Percentiles rank a stretch among this genome's conserved stretches.
phyloP scores from a whole-genome alignment of 2,113 vertebrate species.

The Pollachius pollachius region DNA sequence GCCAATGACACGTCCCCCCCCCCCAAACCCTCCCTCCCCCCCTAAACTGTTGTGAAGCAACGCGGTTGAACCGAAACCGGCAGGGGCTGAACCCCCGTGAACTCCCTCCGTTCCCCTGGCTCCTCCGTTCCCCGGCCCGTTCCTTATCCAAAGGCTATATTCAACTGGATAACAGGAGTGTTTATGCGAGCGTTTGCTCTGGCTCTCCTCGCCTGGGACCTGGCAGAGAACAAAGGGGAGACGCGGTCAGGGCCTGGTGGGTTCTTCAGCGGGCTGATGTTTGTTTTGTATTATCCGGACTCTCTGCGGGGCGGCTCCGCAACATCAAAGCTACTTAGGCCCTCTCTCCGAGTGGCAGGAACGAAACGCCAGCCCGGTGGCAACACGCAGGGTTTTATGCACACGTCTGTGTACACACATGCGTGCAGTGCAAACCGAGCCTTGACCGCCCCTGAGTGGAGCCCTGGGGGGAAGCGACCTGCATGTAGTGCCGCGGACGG shows the following conservation, averaged over 20 bases:
- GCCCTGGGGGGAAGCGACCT: too few relatives aligned
- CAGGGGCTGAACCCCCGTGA: background rate
- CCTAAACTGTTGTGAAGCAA: background rate
- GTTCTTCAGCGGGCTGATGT: background rate
- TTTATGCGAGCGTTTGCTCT: background rate
- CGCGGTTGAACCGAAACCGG: background rate
- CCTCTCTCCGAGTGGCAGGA: background rate
- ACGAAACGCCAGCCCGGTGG: background rate
- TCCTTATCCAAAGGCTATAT: background rate
- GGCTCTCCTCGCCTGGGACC: background rate
- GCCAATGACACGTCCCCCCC: background rate
- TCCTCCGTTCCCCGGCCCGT: too few relatives aligned
- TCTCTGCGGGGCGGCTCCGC: background rate
- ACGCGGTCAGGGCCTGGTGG: background rate
- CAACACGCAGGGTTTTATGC: too few relatives aligned
- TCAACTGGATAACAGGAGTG: slow-evolving; percentile 2
- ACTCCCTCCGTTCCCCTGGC: background rate
- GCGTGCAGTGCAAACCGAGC: too few relatives aligned
- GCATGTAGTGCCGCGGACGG: too few relatives aligned
- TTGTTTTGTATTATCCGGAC: background rate
- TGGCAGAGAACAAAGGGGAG: slow-evolving; percentile 6
- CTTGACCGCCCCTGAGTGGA: too few relatives aligned
- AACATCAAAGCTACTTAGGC: background rate
- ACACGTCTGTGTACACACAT: too few relatives aligned
- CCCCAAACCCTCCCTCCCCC: background rate